A percentile compares a stretch with the other conserved stretches of the same genome.
These are phyloP conservation scores for Lophura nycthemera DNA, from an alignment of 2,113 vertebrate genomes.

Conservation along the genomic window DNA sequence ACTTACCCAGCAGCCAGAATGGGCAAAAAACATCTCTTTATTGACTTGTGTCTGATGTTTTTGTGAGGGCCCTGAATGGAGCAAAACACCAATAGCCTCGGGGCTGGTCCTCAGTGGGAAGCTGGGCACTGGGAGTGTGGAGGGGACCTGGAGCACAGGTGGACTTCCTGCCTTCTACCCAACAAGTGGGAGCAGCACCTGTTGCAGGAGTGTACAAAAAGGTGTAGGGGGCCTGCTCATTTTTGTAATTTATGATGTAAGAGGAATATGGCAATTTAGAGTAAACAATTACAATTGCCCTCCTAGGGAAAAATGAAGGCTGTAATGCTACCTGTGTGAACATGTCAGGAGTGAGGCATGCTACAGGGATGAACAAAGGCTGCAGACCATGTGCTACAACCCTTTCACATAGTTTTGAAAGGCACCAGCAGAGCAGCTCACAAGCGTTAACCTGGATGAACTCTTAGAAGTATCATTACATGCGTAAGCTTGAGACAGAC, in stretches of 20 bases:
- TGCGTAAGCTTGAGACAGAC: not conserved
- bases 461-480: not conserved
- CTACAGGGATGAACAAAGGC: not conserved
- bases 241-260: not conserved
- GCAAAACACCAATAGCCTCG: not conserved
- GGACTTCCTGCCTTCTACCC: too few relatives aligned
- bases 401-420: not conserved
- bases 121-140: not conserved
- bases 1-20: accelerated
- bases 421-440: not conserved
- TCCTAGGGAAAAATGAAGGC: not conserved
- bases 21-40: not conserved
- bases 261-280: not conserved
- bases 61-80: too few relatives aligned
- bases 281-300: not conserved
- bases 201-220: not conserved
- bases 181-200: not conserved
- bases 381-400: not conserved
- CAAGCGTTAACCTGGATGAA: not conserved
- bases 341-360: not conserved
- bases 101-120: not conserved
- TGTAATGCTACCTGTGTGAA: not conserved
- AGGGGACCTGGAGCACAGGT: not conserved
- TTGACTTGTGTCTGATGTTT: not conserved
- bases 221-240: accelerated